phyloP scores from a whole-genome alignment of 37 sponge, comb jelly and placozoan genomes.

The Bolinopsis microptera region DNA sequence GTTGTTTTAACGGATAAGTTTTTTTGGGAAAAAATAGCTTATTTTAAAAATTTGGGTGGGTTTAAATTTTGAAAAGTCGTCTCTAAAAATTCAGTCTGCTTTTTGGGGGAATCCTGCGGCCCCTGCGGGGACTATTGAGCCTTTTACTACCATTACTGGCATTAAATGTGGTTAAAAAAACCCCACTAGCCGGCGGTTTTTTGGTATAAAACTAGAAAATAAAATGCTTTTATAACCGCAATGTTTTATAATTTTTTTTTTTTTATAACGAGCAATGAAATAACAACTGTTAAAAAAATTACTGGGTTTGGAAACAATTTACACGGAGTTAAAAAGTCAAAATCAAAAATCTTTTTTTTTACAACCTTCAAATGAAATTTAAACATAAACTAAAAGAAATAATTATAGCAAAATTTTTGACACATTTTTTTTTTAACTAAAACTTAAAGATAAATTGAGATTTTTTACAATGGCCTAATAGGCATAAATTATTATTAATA shows the following conservation, averaged over 20 bases:
- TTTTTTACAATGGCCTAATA: no score
- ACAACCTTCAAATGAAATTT: not conserved
- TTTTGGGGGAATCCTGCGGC: conserved; percentile 76
- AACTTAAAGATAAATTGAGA: no score
- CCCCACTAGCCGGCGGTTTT: no score
- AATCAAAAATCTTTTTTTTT: not conserved
- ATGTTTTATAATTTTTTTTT: no score
- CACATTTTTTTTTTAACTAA: no score
- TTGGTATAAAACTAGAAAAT: no score
- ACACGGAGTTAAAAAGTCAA: no score
- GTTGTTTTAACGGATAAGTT: not conserved
- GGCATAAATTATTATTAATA: not conserved
- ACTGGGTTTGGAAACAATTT: no score
- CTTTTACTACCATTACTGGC: conserved; percentile 68
- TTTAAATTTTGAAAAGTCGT: conserved; percentile 71
- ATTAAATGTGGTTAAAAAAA: not conserved
- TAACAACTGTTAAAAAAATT: no score
- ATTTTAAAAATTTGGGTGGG: conserved; percentile 83
- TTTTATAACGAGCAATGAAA: no score
- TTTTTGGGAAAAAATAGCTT: conserved; percentile 41
- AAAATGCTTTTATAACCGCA: no score
- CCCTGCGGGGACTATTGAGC: conserved; percentile 92
- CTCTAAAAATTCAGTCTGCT: conserved; percentile 89
- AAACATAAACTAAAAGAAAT: not conserved
- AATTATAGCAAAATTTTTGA: no score